phyloP scores from a whole-genome alignment of 2,113 vertebrate species.

The Ptyas mucosa region DNA sequence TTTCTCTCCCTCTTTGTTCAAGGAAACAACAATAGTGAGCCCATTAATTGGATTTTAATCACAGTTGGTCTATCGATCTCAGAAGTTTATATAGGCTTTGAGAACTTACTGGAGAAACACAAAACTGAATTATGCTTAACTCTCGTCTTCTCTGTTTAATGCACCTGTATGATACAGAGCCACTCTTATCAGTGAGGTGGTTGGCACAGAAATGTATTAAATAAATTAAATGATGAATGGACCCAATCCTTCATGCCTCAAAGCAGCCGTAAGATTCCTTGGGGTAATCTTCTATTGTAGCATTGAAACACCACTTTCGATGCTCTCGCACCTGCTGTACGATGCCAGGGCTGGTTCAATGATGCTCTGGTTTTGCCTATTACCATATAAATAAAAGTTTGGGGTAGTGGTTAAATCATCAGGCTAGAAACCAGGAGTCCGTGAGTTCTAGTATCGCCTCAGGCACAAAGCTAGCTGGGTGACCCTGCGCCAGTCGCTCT shows the following conservation, averaged over 20 bases:
- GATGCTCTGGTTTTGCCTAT: neutral
- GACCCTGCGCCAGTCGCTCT: too few species aligned
- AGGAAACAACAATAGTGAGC: fast-evolving
- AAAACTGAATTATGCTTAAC: fast-evolving
- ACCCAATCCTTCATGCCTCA: neutral
- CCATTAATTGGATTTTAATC: neutral
- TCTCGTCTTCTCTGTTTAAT: neutral
- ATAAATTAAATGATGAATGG: neutral
- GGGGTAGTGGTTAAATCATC: too few species aligned
- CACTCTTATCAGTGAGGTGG: neutral
- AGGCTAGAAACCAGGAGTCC: too few species aligned
- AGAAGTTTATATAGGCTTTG: neutral
- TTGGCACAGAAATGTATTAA: neutral
- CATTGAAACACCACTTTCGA: neutral
- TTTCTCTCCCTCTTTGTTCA: slow-evolving; percentile 32
- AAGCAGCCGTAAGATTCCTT: neutral
- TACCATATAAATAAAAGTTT: neutral
- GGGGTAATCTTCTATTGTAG: neutral
- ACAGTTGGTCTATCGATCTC: neutral
- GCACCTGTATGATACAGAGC: neutral
- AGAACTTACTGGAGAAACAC: neutral
- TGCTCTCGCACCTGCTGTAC: neutral
- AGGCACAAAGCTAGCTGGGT: too few species aligned
- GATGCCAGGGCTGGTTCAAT: neutral
- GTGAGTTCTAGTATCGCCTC: too few species aligned